phyloP scores from a whole-genome alignment of 2,888 invertebrate genomes.

The Cantharis lateralis region DNA sequence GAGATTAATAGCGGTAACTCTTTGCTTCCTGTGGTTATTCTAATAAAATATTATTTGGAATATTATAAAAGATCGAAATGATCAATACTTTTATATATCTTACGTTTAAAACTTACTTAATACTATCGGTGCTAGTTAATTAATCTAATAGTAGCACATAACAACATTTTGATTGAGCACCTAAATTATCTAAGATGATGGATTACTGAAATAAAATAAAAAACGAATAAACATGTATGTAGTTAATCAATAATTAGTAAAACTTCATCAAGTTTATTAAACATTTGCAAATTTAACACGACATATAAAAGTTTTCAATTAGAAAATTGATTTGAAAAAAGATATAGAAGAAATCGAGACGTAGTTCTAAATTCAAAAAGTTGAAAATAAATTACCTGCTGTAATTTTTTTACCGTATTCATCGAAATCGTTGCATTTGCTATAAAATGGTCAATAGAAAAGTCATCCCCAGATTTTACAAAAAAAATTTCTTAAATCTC shows the following conservation, averaged over 20 bases:
- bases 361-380: neutral
- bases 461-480: neutral
- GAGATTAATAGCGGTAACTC: conserved; percentile 52
- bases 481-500: neutral
- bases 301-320: too few species aligned
- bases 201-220: too few species aligned
- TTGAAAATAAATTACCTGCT: neutral
- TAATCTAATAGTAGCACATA: too few species aligned
- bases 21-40: conserved; percentile 50
- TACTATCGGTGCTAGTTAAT: too few species aligned
- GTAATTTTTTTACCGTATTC: neutral
- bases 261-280: too few species aligned
- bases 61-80: neutral
- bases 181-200: too few species aligned
- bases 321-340: neutral
- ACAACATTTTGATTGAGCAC: too few species aligned
- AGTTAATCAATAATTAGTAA: too few species aligned
- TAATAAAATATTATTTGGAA: conserved; percentile 41
- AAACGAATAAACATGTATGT: neutral
- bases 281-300: too few species aligned
- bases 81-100: neutral
- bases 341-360: neutral
- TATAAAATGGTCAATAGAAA: neutral
- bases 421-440: neutral
- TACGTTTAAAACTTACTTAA: too few species aligned